These are phyloP conservation scores for Notolepis coatsorum DNA, from an alignment of 2,797 vertebrate species.

Conservation along the genomic window DNA sequence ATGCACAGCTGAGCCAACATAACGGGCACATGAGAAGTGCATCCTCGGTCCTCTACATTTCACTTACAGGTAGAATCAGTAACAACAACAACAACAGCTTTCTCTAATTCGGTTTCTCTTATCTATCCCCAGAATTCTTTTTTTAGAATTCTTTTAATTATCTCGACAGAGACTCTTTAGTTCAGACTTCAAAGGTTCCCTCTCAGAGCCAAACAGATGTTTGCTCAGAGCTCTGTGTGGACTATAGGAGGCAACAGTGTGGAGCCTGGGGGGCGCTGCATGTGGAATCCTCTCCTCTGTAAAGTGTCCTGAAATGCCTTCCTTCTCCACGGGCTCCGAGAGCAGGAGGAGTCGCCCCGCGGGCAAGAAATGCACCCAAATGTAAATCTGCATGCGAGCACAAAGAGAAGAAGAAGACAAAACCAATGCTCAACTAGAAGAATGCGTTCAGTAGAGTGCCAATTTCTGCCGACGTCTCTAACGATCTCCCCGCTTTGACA, in stretches of 20 bases:
- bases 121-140: slow-evolving; percentile 25
- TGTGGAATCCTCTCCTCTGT: slow-evolving; percentile 68
- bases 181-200: slow-evolving; percentile 65
- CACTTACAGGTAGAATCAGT: slow-evolving; percentile 42
- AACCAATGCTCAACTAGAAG: background rate
- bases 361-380: slow-evolving; percentile 29
- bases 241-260: slow-evolving; percentile 44
- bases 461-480: no score
- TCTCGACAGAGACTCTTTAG: slow-evolving; percentile 43
- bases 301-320: slow-evolving; percentile 65
- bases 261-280: slow-evolving; percentile 60
- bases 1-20: slow-evolving; percentile 27
- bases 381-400: slow-evolving; percentile 3
- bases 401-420: slow-evolving; percentile 25
- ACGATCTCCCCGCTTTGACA: no score
- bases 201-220: slow-evolving; percentile 71
- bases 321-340: slow-evolving; percentile 49
- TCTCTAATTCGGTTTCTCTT: slow-evolving; percentile 15
- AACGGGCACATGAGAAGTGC: slow-evolving; percentile 33
- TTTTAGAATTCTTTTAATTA: slow-evolving; percentile 36
- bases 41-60: slow-evolving; percentile 39
- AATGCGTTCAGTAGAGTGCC: no score
- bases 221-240: slow-evolving; percentile 54
- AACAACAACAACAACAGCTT: slow-evolving; percentile 20
- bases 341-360: slow-evolving; percentile 41